These are phyloP conservation scores for Beris chalybata DNA, from an alignment of 2,888 invertebrate species.

Conservation along the genomic window DNA sequence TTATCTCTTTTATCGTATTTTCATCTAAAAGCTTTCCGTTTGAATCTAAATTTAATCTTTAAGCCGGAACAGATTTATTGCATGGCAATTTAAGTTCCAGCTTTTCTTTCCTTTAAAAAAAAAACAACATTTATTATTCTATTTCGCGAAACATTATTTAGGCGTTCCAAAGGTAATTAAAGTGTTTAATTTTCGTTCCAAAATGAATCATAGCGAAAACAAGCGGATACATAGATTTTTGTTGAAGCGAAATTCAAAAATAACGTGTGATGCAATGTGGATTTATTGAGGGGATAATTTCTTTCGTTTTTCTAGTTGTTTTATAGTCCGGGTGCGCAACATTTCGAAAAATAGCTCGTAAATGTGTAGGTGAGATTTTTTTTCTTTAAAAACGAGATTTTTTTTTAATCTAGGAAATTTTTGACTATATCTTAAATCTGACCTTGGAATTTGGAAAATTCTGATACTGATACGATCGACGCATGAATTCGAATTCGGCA, in stretches of 20 bases:
- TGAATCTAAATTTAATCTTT: slow-evolving; percentile 13
- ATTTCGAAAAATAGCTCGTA: too few relatives aligned
- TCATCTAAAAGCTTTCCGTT: not conserved
- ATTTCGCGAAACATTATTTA: not conserved
- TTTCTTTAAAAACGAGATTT: too few relatives aligned
- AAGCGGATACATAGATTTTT: not conserved
- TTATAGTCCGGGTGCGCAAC: too few relatives aligned
- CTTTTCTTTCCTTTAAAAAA: slow-evolving; percentile 7
- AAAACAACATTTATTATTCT: slow-evolving; percentile 1
- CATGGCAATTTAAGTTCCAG: slow-evolving; percentile 18
- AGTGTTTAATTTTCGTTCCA: slow-evolving; percentile 27
- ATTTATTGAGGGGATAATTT: not conserved
- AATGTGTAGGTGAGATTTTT: too few relatives aligned
- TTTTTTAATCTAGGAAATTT: too few relatives aligned
- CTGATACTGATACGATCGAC: too few relatives aligned
- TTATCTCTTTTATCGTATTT: too few relatives aligned
- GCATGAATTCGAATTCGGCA: too few relatives aligned
- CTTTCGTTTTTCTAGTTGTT: too few relatives aligned
- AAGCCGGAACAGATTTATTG: slow-evolving; percentile 6
- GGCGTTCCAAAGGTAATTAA: slow-evolving; percentile 9
- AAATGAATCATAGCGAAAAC: slow-evolving; percentile 23
- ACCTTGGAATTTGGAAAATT: too few relatives aligned
- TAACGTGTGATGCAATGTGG: too few relatives aligned
- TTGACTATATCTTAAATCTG: too few relatives aligned
- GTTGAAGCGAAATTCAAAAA: not conserved